Conservation (phyloP, 1,140 invertebrate genomes). For the Polypedilum vanderplanki region DNA sequence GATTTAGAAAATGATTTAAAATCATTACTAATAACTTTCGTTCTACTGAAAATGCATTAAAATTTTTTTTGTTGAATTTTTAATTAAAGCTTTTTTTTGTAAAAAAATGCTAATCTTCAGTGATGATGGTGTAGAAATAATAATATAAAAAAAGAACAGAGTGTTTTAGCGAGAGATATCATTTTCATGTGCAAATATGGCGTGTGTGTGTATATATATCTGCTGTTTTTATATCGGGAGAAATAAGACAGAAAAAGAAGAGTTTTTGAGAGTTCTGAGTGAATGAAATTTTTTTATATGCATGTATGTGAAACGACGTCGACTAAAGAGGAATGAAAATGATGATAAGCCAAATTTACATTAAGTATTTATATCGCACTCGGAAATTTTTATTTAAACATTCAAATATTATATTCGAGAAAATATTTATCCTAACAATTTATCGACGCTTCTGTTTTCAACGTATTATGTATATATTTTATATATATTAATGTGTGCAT, state of each 20-base stretch:
- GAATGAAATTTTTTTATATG: background rate
- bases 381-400: conserved; percentile 14
- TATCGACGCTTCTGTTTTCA: conserved; percentile 17
- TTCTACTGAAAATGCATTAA: too few species aligned
- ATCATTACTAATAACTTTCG: too few species aligned
- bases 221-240: background rate
- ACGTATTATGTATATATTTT: background rate
- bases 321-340: conserved; percentile 7
- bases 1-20: too few species aligned
- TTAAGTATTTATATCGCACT: conserved; percentile 7
- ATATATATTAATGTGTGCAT: background rate
- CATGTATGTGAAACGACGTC: background rate
- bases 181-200: background rate
- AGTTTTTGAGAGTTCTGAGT: background rate
- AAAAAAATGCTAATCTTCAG: too few species aligned
- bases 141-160: background rate
- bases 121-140: too few species aligned
- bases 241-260: background rate
- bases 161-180: conserved; percentile 1
- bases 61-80: too few species aligned
- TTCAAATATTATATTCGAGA: conserved; percentile 1
- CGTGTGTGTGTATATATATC: background rate
- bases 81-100: too few species aligned
- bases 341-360: conserved; percentile 18
- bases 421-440: conserved; percentile 20